These are phyloP conservation scores for Sander vitreus DNA, from an alignment of 2,113 vertebrate genomes.

Conservation along the genomic window DNA sequence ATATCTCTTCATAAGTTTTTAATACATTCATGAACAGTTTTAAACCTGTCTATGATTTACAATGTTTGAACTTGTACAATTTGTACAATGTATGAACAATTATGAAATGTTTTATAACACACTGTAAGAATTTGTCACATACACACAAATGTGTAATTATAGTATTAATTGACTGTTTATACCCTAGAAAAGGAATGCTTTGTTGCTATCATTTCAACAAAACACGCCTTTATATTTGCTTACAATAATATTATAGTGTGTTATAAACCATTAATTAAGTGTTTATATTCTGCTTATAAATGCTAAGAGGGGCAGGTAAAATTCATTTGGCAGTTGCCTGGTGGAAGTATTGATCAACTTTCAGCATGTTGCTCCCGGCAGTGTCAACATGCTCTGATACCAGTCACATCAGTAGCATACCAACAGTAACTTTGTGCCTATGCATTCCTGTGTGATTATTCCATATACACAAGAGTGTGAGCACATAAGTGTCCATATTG, in stretches of 20 bases:
- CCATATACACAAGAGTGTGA: constrained; percentile 11
- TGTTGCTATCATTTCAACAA: not conserved
- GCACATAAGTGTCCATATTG: constrained; percentile 11
- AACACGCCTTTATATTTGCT: not conserved
- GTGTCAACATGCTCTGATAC: not conserved
- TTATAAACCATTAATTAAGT: not conserved
- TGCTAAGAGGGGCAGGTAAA: not conserved
- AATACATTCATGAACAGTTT: not conserved
- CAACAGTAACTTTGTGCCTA: not conserved
- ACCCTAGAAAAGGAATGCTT: not conserved
- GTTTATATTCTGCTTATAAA: not conserved
- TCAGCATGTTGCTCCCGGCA: not conserved
- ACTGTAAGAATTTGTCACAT: not conserved
- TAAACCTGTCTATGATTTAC: too few species aligned
- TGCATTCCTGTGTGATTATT: constrained; percentile 29
- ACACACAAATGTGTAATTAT: not conserved
- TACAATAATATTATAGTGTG: not conserved
- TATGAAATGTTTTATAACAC: not conserved
- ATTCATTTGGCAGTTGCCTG: not conserved
- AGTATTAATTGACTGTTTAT: not conserved
- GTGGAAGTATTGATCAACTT: not conserved
- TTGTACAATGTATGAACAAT: not conserved
- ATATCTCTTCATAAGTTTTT: not conserved
- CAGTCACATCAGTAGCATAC: constrained; percentile 1
- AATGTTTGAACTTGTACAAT: too few species aligned